Base-by-base conservation (phyloP, 1,140 invertebrate species). In the Ptiloglossa arizonensis region DNA sequence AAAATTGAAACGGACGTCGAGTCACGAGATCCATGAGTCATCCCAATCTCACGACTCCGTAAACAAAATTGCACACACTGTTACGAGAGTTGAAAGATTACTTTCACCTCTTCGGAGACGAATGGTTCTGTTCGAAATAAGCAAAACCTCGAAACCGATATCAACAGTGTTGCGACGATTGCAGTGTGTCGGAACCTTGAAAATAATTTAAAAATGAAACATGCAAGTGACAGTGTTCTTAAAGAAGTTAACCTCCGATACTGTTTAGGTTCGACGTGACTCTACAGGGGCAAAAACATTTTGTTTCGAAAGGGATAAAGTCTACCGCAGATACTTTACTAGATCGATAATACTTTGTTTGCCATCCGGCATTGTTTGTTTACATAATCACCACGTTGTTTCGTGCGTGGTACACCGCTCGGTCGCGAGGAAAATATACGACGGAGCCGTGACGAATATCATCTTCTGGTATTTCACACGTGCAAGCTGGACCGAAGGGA, bases 391-490 rank as follows among this genome's bases (percentile, higher is more conserved):
- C 32, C 41, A 44, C 29, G 69, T 59, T 69, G 54, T 68, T 75
- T 69, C 29, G 22, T 3, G 29, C 48, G 19, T 22, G 38, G 44
- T 0, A 44, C 8, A 24, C 1, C n/a, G 15, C 8, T n/a, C 56
- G 57, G n/a, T 50, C 22, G 2, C 5, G 24, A 8, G 8, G 59
- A 15, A 59, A 60, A n/a, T 32, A 54, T 62, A 50, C 64, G 22
- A 60, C 60, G 67, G 35, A 50, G 17, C 29, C 52, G 60, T 67
- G 54, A 54, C 59, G 35, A 78, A 79, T 29, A 60, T 60, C 27
- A 29, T 44, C 29, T 24, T 48, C 22, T 44, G 59, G 54, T 19
- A 60, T 74, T 79, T 78, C 76, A 52, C 71, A 74, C 54, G 59
- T 81, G 41, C 70, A 57, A 27, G 35, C 19, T 50, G 44, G 54